A percentile compares a stretch with the other conserved stretches of the same genome.
phyloP scores from a whole-genome alignment of 2,888 invertebrate genomes.

The Lutraria lutraria region DNA sequence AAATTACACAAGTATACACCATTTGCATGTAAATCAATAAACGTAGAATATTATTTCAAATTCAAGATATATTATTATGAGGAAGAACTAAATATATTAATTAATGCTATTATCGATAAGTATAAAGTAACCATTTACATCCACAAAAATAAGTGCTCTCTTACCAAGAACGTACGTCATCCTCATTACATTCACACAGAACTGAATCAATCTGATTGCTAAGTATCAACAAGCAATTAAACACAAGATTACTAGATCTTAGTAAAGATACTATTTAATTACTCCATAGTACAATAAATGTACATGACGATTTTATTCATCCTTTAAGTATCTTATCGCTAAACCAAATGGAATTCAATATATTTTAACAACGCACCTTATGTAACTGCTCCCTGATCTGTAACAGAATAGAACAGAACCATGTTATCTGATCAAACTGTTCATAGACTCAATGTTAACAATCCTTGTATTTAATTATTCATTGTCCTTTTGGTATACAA shows the following conservation, averaged over 20 bases:
- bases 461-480: conserved; percentile 31
- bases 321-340: conserved; percentile 6
- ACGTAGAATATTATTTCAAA: no score
- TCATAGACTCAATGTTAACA: not conserved
- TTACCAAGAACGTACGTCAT: not conserved
- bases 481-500: conserved; percentile 24
- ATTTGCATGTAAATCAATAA: no score
- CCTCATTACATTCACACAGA: not conserved
- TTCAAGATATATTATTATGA: no score
- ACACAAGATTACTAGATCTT: not conserved
- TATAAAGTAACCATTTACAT: no score
- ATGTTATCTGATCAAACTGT: conserved; percentile 23
- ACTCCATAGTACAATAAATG: not conserved
- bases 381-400: not conserved
- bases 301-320: not conserved
- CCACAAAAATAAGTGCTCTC: not conserved
- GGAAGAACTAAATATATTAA: no score
- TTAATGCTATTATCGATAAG: no score
- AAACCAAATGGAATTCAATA: not conserved
- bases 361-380: not conserved
- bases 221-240: not conserved
- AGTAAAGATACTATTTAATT: not conserved
- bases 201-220: not conserved
- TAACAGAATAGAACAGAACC: not conserved
- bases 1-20: no score